A percentile compares a stretch with the other conserved stretches of the same genome.
phyloP scores from a whole-genome alignment of 2,888 invertebrate species.

The Tipula lateralis region DNA sequence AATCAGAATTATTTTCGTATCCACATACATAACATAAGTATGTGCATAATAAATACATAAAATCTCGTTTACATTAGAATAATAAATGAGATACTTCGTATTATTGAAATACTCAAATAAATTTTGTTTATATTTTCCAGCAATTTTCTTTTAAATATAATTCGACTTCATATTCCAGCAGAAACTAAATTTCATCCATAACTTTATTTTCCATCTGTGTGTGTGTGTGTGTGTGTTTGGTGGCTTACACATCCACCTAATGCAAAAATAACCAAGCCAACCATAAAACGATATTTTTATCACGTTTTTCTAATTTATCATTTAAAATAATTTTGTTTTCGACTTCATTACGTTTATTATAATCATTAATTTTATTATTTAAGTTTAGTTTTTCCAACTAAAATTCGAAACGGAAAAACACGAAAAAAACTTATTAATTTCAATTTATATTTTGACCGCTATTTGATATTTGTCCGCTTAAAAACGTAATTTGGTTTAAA shows the following conservation, averaged over 20 bases:
- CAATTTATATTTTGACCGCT: not conserved
- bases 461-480: not conserved
- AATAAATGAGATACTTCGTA: not conserved
- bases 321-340: not conserved
- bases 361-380: not conserved
- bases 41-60: no score
- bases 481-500: no score
- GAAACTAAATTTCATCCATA: not conserved
- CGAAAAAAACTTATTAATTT: not conserved
- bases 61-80: not conserved
- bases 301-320: not conserved
- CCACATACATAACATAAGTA: no score
- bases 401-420: not conserved
- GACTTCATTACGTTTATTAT: not conserved
- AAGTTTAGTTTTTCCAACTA: not conserved
- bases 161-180: not conserved
- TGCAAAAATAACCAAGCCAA: not conserved
- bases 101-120: not conserved
- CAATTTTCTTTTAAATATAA: not conserved
- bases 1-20: no score
- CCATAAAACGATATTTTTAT: not conserved
- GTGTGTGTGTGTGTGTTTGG: not conserved
- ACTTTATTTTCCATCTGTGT: not conserved
- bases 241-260: not conserved
- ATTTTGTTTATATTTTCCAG: not conserved